These are phyloP conservation scores for Lemur catta DNA, from an alignment of 2,797 vertebrate species.

Conservation along the genomic window DNA sequence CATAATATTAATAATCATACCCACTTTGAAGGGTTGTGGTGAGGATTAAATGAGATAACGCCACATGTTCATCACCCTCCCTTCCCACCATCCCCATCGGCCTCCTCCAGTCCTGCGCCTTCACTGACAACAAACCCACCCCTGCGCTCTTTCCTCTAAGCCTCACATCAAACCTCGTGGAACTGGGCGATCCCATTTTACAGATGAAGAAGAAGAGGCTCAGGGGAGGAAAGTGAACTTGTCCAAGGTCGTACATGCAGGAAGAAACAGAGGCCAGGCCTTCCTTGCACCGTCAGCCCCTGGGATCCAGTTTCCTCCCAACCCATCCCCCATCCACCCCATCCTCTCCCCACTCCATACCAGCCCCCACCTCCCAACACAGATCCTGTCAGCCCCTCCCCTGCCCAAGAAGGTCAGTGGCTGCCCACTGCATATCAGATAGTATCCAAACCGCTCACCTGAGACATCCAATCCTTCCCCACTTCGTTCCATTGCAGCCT, in stretches of 20 bases:
- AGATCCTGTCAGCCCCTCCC: neutral
- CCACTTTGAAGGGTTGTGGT: neutral
- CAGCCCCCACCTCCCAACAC: neutral
- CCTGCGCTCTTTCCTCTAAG: neutral
- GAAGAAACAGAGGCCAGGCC: neutral
- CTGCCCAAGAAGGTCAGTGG: neutral
- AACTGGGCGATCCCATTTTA: neutral
- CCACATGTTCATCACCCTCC: rapidly evolving
- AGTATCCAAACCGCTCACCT: neutral
- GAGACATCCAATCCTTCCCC: neutral
- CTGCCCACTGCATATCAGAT: neutral
- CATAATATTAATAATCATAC: neutral
- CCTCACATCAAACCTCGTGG: neutral
- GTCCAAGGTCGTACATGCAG: neutral
- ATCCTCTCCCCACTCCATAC: neutral
- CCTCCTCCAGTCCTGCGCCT: neutral
- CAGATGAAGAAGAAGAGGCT: neutral
- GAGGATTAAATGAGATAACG: neutral
- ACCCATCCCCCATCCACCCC: neutral
- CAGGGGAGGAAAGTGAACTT: neutral
- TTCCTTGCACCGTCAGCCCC: neutral
- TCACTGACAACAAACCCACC: neutral
- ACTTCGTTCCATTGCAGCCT: neutral
- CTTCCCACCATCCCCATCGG: neutral
- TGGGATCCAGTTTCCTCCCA: neutral